A percentile compares a stretch with the other conserved stretches of the same genome.
Conservation (phyloP, 2,113 vertebrate species). For the Sebastes fasciatus region DNA sequence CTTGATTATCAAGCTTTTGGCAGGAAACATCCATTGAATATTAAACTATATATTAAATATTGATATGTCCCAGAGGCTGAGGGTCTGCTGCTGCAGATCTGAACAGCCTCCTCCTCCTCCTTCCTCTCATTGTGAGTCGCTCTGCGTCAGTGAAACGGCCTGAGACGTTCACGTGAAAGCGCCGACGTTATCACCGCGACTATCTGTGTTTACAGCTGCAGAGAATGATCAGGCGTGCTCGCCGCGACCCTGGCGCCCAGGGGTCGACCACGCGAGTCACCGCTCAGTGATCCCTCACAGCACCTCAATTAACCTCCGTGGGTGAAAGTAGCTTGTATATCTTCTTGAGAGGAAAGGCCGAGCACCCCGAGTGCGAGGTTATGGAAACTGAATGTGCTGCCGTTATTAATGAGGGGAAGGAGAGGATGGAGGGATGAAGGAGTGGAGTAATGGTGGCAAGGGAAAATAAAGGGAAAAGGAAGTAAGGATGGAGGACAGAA, state of each 20-base stretch:
- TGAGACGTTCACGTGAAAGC: not conserved
- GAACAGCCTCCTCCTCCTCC: not conserved
- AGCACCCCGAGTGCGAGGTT: not conserved
- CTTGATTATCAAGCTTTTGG: constrained; percentile 28
- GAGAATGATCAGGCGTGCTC: not conserved
- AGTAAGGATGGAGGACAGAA: not conserved
- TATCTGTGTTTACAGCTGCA: constrained; percentile 15
- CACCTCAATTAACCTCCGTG: constrained; percentile 51
- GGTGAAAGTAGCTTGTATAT: not conserved
- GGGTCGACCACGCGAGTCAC: not conserved
- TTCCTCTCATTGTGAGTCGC: not conserved
- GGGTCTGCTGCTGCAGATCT: constrained; percentile 38
- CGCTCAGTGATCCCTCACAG: not conserved
- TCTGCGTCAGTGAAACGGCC: no score
- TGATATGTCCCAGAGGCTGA: constrained; percentile 43
- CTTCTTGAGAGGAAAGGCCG: constrained; percentile 6
- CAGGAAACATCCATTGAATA: constrained; percentile 46
- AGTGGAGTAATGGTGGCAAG: not conserved
- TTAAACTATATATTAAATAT: constrained; percentile 54
- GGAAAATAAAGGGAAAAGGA: not conserved
- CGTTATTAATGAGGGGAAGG: not conserved
- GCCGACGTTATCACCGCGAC: not conserved
- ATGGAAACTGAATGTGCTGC: constrained; percentile 2
- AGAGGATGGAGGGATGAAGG: not conserved
- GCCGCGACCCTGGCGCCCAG: not conserved